These are phyloP conservation scores for Tylochromis polylepis DNA, from an alignment of 2,113 vertebrate genomes.

Conservation along the genomic window DNA sequence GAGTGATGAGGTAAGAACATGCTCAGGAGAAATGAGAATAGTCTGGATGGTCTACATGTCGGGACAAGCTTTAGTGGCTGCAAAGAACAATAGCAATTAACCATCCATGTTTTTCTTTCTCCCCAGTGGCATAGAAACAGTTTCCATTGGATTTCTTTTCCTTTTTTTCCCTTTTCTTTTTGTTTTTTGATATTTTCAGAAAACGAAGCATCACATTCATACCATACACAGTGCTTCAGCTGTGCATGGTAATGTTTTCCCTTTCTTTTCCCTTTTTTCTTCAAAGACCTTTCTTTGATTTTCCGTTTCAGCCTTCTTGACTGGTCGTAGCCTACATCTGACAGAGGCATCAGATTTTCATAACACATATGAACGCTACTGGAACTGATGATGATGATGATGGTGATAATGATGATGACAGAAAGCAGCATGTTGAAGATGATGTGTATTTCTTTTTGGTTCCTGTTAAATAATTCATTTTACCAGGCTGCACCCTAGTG, in stretches of 20 bases:
- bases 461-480: constrained; percentile 13
- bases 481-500: constrained; percentile 3
- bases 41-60: not conserved
- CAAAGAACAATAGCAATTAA: constrained; percentile 61
- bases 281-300: constrained; percentile 58
- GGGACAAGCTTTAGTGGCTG: constrained; percentile 37
- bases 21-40: not conserved
- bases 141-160: constrained; percentile 62
- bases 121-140: constrained; percentile 50
- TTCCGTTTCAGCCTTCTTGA: constrained; percentile 60
- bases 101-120: constrained; percentile 61
- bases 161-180: constrained; percentile 6
- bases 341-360: constrained; percentile 52
- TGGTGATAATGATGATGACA: not conserved
- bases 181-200: constrained; percentile 52
- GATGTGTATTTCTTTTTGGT: constrained; percentile 50
- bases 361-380: constrained; percentile 2
- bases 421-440: constrained; percentile 21
- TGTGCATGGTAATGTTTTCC: constrained; percentile 70
- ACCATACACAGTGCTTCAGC: constrained; percentile 70
- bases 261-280: constrained; percentile 30
- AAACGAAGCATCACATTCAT: constrained; percentile 69
- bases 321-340: constrained; percentile 75
- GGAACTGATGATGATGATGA: constrained; percentile 25
- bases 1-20: not conserved